Evolutionary conservation across 2,113 vertebrate species (phyloP).

Genomic region (Pipra filicauda): DNA sequence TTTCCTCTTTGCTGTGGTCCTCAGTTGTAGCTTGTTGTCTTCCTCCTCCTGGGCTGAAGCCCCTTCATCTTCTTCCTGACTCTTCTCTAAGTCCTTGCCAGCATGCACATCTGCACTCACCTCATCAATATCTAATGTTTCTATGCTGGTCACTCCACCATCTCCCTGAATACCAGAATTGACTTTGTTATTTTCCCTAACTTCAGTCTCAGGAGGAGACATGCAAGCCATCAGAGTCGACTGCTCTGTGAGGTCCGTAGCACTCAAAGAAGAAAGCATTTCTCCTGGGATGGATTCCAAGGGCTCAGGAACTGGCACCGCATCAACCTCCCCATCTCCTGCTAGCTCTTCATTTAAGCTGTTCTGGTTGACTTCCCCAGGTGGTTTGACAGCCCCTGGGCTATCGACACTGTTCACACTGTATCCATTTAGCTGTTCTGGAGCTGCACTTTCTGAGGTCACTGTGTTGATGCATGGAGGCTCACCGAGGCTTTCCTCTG

Average conservation of each 20-base stretch:
- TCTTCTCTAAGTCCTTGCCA: slow-evolving; percentile 55
- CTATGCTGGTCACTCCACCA: slow-evolving; percentile 1
- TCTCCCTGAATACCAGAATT: slow-evolving; percentile 54
- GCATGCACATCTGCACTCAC: slow-evolving; percentile 17
- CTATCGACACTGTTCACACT: slow-evolving; percentile 39
- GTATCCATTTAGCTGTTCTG: slow-evolving; percentile 73
- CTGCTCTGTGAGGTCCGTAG: slow-evolving; percentile 52
- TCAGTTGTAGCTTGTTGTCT: slow-evolving; percentile 67
- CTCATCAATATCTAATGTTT: slow-evolving; percentile 41
- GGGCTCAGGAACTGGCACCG: slow-evolving; percentile 45
- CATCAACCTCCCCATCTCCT: slow-evolving; percentile 43
- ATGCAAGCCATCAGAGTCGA: slow-evolving; percentile 38
- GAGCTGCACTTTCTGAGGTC: slow-evolving; percentile 72
- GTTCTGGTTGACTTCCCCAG: slow-evolving; percentile 61
- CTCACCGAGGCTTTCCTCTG: slow-evolving; percentile 60
- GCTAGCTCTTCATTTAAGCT: slow-evolving; percentile 66
- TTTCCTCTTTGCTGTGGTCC: slow-evolving; percentile 78
- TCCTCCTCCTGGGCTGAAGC: slow-evolving; percentile 56
- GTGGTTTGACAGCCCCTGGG: slow-evolving; percentile 41
- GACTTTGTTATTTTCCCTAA: slow-evolving; percentile 62
- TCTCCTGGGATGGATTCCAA: slow-evolving; percentile 49
- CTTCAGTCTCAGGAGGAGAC: slow-evolving; percentile 35
- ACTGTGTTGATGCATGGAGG: slow-evolving; percentile 60
- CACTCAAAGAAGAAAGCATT: slow-evolving; percentile 20
- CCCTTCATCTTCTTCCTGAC: slow-evolving; percentile 30